Evolutionary conservation across 2,888 invertebrate genomes (phyloP), one percentile per base, ranked within the genome.

Genomic region (Unio delphinus): DNA sequence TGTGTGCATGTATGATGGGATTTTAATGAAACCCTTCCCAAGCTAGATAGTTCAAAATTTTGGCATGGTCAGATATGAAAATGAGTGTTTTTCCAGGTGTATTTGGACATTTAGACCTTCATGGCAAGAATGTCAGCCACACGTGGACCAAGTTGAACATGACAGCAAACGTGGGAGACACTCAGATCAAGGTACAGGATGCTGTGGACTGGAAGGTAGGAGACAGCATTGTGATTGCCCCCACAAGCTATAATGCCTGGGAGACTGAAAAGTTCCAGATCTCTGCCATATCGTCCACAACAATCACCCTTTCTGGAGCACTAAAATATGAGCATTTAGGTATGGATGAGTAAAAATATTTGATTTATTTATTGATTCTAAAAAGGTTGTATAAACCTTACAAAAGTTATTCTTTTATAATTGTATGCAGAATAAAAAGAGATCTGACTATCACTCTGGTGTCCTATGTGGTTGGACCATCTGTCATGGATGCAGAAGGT

Each of bases 51-150:
- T 58, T 26, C 18, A 58, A n/a, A 23, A 26, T 58, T 57, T 28
- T 61, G 17, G 20, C n/a, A 11, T 20, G 45, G 18, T 8, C 45
- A 45, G 11, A 45, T 6, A 45, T 45, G 11, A 11, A 45, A 26
- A 3, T 28, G 18, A 56, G 30, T 69, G 26, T 55, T 64, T 45
- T 74, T 70, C 5, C 67, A 85, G 87, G 80, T 70, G 85, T 84
- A 23, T 87, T 82, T 75, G 88, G 88, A 58, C 86, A 86, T 26
- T 77, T 88, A 55, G 86, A 87, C 69, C 75, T 88, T 28, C 86
- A 87, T 67, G 88, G 87, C 30, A 73, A 79, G 57, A 77, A 81
- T 45, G 74, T 81, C 7, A 77, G 73, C 26, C 70, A 78, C 0
- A 73, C 78, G 0, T 87, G 86, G 86, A 86, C 87, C 6, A 70